A percentile compares a stretch with the other conserved stretches of the same genome.
Conservation (phyloP, 2,113 vertebrate species). For the Oryzias celebensis region DNA sequence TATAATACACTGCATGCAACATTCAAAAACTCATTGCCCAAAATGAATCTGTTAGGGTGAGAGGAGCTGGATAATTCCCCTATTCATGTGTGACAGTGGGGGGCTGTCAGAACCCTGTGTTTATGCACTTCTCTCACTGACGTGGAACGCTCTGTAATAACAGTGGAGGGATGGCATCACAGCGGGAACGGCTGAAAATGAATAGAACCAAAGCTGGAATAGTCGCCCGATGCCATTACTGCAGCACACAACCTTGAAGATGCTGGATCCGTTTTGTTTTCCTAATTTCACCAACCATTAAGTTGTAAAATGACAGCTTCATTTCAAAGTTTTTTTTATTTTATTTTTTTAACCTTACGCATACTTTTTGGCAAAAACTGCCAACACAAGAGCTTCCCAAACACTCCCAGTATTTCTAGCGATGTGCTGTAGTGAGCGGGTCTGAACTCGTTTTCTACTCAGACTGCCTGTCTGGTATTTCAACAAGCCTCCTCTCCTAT, state of each 20-base stretch:
- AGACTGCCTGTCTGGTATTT: conserved; percentile 58
- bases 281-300: conserved; percentile 20
- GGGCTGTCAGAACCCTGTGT: conserved; percentile 66
- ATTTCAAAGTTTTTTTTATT: conserved; percentile 22
- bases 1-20: neutral
- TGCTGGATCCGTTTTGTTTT: neutral
- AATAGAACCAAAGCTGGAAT: conserved; percentile 57
- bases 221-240: conserved; percentile 11
- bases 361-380: conserved; percentile 2
- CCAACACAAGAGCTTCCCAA: conserved; percentile 27
- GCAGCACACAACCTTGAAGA: neutral
- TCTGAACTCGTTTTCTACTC: conserved; percentile 59
- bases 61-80: conserved; percentile 48
- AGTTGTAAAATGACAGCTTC: conserved; percentile 16
- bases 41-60: conserved; percentile 26
- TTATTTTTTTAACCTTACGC: conserved; percentile 1
- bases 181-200: conserved; percentile 64
- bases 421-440: conserved; percentile 37
- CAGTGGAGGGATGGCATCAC: conserved; percentile 65
- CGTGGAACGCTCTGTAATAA: conserved; percentile 71
- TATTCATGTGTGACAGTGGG: conserved; percentile 53
- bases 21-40: conserved; percentile 31
- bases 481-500: conserved; percentile 38
- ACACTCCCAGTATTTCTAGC: conserved; percentile 42
- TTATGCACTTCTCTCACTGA: conserved; percentile 66